A percentile compares a stretch with the other conserved stretches of the same genome.
These are phyloP conservation scores for Rhamphomyia laevipes DNA, from an alignment of 2,888 invertebrate species.

Conservation along the genomic window DNA sequence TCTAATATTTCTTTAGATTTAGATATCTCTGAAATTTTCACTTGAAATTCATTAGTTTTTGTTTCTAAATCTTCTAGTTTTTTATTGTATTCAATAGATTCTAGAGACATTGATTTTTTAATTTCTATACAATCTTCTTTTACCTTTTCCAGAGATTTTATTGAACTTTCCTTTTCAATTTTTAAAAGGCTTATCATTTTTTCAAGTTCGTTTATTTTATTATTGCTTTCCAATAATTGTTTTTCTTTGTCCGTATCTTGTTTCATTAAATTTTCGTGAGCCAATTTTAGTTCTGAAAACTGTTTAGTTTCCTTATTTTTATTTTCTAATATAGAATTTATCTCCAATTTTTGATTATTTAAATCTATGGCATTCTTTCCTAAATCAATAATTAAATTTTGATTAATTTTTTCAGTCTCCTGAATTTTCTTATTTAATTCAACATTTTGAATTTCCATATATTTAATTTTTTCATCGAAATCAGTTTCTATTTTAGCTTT, in stretches of 20 bases:
- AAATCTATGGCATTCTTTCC: too few species aligned
- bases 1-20: background rate
- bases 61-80: background rate
- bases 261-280: too few species aligned
- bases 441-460: conserved; percentile 8
- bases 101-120: background rate
- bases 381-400: too few species aligned
- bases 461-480: conserved; percentile 10
- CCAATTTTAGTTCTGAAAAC: too few species aligned
- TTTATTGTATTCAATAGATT: background rate
- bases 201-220: too few species aligned
- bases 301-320: too few species aligned
- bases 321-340: too few species aligned
- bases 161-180: background rate
- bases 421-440: background rate
- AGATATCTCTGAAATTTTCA: background rate
- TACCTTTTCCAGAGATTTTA: background rate
- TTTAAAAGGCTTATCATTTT: background rate
- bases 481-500: conserved; percentile 12
- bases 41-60: background rate
- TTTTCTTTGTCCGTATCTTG: too few species aligned
- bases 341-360: too few species aligned
- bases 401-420: too few species aligned
- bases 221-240: too few species aligned
- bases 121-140: too few species aligned